Base-by-base conservation (phyloP, 1,140 invertebrate genomes). In the Ostrea edulis region DNA sequence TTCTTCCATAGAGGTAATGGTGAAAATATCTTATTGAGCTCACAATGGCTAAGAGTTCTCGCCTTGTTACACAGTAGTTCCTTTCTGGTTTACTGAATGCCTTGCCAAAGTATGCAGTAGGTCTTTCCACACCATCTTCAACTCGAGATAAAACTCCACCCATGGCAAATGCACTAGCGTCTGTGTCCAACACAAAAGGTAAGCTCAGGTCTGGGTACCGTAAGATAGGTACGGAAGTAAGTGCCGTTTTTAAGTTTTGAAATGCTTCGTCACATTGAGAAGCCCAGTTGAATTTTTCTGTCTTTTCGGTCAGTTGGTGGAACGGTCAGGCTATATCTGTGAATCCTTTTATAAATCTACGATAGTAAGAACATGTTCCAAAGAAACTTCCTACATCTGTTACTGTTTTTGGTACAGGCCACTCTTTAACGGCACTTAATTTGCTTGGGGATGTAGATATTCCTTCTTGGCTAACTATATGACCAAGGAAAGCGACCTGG, bases 361-460 rank as follows among this genome's bases (percentile, higher is more conserved):
- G 35, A 86, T 93, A 93, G 82, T 91, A 94, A 3, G 86, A 86
- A 11, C 85, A 86, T 11, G 88, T 55, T 8, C 93, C 93, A 17
- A 94, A 55, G 86, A 95, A 95, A 17, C 85, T 62, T 87, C 90
- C 58, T 5, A 95, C 35, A 12, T 92, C 89, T 44, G 89, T 92
- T 0, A 93, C 35, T 65, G 87, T 91, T n/a, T 12, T 92, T 35
- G 95, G 95, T 52, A n/a, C 87, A 53, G 92, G 93, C 87, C 90
- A 93, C 14, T 92, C 77, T 55, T 85, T 84, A 20, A 95, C 89
- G n/a, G 91, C 89, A 84, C 89, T 58, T 11, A 94, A 20, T 87
- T 95, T 95, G 0, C 87, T 87, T 44, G 87, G 89, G 88, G 93
- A n/a, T n/a, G n/a, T n/a, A n/a, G n/a, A n/a, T n/a, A n/a, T n/a